These are phyloP conservation scores for Bettongia penicillata DNA, from an alignment of 2,113 vertebrate genomes.

Conservation along the genomic window DNA sequence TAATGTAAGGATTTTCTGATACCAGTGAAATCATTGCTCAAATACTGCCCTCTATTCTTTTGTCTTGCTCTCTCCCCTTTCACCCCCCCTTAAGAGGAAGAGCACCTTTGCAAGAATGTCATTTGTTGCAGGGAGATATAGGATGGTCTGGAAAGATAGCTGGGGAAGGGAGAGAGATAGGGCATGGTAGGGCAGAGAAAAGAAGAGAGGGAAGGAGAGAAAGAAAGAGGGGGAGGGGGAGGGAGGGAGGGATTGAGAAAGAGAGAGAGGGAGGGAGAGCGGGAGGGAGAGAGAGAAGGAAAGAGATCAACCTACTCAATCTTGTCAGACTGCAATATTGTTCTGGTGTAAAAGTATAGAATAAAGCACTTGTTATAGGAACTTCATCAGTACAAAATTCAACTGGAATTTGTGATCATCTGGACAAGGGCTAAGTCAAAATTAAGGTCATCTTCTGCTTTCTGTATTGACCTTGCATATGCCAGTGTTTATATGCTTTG, in stretches of 20 bases:
- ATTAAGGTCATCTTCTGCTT: neutral
- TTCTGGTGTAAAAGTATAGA: neutral
- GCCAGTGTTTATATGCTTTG: neutral
- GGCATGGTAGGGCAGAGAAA: too few relatives aligned
- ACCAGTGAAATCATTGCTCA: neutral
- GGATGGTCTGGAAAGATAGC: neutral
- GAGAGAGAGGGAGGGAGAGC: neutral
- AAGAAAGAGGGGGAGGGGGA: neutral
- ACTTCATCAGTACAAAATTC: slow-evolving; percentile 17
- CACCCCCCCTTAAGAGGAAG: neutral
- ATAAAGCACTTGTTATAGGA: neutral
- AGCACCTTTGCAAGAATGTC: neutral
- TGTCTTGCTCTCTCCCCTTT: neutral
- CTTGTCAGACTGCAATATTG: neutral
- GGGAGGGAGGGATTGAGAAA: neutral
- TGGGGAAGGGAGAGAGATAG: neutral
- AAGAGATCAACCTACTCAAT: neutral
- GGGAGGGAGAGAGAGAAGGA: neutral
- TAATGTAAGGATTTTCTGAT: neutral
- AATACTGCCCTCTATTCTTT: neutral
- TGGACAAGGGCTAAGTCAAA: slow-evolving; percentile 11
- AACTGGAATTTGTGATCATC: slow-evolving; percentile 10
- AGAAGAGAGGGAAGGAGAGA: too few relatives aligned
- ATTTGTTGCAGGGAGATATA: neutral
- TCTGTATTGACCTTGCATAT: neutral